Percentiles rank a stretch among this genome's conserved stretches.
Conservation (phyloP, 2,113 vertebrate species). For the Phalacrocorax brasilianus region DNA sequence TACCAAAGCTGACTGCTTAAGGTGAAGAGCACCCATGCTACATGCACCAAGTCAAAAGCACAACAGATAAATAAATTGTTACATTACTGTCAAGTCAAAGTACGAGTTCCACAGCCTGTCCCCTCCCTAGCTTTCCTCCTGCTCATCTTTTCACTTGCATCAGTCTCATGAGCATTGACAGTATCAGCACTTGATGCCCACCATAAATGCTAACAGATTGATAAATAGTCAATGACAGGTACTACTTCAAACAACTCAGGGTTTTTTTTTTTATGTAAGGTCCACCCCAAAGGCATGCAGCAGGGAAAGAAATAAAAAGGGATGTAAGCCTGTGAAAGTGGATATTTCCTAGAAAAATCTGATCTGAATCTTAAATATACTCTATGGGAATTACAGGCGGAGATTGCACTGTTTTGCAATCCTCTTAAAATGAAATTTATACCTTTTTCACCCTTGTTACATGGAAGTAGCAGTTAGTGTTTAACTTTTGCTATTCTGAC, state of each 20-base stretch:
- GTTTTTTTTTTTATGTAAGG: not conserved
- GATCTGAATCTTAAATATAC: not conserved
- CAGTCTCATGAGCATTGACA: not conserved
- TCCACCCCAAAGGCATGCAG: not conserved
- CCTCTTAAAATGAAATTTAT: not conserved
- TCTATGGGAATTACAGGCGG: not conserved
- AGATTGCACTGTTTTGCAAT: not conserved
- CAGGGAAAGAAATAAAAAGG: not conserved
- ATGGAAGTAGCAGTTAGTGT: not conserved
- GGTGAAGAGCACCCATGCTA: not conserved
- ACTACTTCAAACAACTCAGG: not conserved
- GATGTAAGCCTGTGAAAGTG: not conserved
- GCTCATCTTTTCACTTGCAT: not conserved
- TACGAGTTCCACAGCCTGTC: not conserved
- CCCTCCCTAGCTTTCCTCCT: not conserved
- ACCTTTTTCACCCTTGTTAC: not conserved
- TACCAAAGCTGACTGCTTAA: not conserved
- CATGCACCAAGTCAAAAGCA: not conserved
- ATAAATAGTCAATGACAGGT: not conserved
- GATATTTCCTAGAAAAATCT: not conserved
- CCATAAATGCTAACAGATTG: not conserved
- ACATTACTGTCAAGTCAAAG: not conserved
- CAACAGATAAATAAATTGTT: not conserved
- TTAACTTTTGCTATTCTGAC: not conserved
- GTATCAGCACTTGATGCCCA: not conserved